Evolutionary conservation across 2,888 invertebrate species (phyloP), one percentile per base, ranked within the genome.

Genomic region (Myathropa florea): DNA sequence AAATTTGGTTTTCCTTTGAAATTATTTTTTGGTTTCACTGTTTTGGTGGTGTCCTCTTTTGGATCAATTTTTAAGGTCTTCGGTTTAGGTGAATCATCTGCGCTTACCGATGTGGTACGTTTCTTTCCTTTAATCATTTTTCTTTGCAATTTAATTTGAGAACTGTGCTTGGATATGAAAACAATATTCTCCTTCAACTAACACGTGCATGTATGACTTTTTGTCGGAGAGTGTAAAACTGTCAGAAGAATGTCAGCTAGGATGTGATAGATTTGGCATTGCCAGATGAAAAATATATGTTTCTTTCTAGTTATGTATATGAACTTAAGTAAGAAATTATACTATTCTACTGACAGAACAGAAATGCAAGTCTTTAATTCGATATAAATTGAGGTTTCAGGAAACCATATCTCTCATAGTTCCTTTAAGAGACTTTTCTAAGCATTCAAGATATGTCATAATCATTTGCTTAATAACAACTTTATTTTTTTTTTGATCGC

Each of bases 71-170:
- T 88, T 12, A 63, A 6, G 4, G 4, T 36, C 64, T 88, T 88
- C 1, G 67, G 1, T 53, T 88, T 83, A 0, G 73, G 28, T n/a
- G 84, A 21, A 18, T 68, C 71, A 24, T 78, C 78, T 7, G 23
- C 18, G 12, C 6, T 59, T 1, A 30, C 4, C 9, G 80, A 30
- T 9, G 55, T 24, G 9, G 84, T 14, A 18, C 88, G 84, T 70
- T 88, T 88, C 26, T 75, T 87, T 39, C 61, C 79, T 28, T 80
- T 84, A 9, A 88, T 72, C 88, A 88, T 88, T 65, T 80, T 76
- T 9, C 1, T 36, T 1, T 77, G 26, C 30, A 39, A 18, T 68
- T 61, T 18, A 14, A 36, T 39, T 18, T 39, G 1, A 33, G 4
- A 18, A 39, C 36, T 14, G 28, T 14, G 10, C 14, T 36, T 60